A percentile compares a stretch with the other conserved stretches of the same genome.
These are phyloP conservation scores for Phrynocephalus vlangalii DNA, from an alignment of 2,797 vertebrate species.

Conservation along the genomic window DNA sequence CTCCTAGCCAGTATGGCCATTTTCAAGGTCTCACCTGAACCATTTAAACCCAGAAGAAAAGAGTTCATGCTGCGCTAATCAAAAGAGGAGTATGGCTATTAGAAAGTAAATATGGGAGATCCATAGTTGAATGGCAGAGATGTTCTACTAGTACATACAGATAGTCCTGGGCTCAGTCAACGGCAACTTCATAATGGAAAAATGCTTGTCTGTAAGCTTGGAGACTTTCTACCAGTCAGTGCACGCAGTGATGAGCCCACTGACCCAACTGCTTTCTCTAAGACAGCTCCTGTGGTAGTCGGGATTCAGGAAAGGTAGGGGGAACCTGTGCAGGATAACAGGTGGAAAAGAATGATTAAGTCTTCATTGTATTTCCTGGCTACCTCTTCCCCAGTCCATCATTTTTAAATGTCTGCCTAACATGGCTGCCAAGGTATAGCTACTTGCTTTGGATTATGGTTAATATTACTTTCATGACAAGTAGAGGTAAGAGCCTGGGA, in stretches of 20 bases:
- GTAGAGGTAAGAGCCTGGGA: neutral
- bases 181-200: neutral
- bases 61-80: neutral
- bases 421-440: neutral
- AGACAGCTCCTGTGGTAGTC: neutral
- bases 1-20: too few species aligned
- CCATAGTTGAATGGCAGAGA: neutral
- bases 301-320: too few species aligned
- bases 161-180: neutral
- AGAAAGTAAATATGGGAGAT: neutral
- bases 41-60: neutral
- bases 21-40: neutral
- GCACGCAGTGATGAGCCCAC: neutral
- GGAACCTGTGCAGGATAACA: neutral
- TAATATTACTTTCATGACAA: neutral
- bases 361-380: neutral
- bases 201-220: neutral
- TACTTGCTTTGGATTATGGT: neutral
- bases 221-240: neutral
- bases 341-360: neutral
- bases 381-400: neutral
- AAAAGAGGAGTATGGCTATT: neutral
- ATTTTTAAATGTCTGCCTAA: neutral
- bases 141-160: neutral
- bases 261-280: neutral